Conservation (phyloP, 2,797 vertebrate genomes). For the Microhierax caerulescens region DNA sequence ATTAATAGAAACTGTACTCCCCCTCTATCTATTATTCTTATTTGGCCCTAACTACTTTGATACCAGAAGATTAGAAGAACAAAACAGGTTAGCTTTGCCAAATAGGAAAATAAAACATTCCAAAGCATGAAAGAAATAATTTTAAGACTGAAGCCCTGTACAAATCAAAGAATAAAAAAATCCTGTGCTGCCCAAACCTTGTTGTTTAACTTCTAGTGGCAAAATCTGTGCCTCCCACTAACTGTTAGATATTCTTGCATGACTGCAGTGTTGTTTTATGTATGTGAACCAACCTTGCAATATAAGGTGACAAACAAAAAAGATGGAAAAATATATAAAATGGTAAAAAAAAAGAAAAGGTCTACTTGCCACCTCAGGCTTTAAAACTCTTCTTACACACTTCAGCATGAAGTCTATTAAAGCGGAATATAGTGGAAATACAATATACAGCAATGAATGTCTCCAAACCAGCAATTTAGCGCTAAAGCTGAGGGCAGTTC, state of each 20-base stretch:
- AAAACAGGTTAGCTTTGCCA: neutral
- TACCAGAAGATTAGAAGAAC: neutral
- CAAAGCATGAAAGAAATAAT: neutral
- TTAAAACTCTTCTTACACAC: slow-evolving; percentile 78
- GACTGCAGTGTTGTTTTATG: slow-evolving; percentile 70
- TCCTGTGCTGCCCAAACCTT: slow-evolving; percentile 4
- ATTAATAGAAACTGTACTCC: slow-evolving; percentile 55
- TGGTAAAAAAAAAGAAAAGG: neutral
- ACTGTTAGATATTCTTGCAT: slow-evolving; percentile 41
- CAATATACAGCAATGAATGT: slow-evolving; percentile 79
- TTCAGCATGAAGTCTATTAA: slow-evolving; percentile 79
- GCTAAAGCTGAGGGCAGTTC: slow-evolving; percentile 83
- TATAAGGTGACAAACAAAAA: slow-evolving; percentile 74
- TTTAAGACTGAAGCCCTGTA: slow-evolving; percentile 30
- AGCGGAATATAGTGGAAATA: slow-evolving; percentile 78
- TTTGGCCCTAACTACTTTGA: neutral
- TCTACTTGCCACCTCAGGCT: slow-evolving; percentile 72
- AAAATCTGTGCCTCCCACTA: slow-evolving; percentile 43
- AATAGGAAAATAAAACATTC: slow-evolving; percentile 5
- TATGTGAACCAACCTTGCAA: slow-evolving; percentile 63
- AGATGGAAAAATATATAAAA: slow-evolving; percentile 77
- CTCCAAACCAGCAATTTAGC: slow-evolving; percentile 83
- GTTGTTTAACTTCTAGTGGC: slow-evolving; percentile 56
- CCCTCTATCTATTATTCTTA: neutral
- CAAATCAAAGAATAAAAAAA: slow-evolving; percentile 50